These are phyloP conservation scores for Gallirallus australis DNA, from an alignment of 2,797 vertebrate species.

Conservation along the genomic window DNA sequence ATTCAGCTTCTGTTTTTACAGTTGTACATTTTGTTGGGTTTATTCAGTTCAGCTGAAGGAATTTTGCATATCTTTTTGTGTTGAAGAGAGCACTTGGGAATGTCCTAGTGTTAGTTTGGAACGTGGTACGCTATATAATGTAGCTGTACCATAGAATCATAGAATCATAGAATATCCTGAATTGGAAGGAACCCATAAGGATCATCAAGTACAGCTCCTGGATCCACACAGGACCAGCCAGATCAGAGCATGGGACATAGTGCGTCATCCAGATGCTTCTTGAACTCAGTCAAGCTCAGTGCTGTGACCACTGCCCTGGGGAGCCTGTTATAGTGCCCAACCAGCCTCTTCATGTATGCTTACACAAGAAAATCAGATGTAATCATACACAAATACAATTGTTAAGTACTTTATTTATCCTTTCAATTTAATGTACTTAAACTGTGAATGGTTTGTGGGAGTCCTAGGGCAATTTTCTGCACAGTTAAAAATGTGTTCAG, in stretches of 20 bases:
- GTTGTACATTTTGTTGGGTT: background rate
- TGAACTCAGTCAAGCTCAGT: too few species aligned
- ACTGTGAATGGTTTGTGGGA: conserved; percentile 10
- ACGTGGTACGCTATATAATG: background rate
- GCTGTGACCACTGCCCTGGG: too few species aligned
- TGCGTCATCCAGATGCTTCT: too few species aligned
- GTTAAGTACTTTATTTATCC: conserved; percentile 42
- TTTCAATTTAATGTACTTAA: conserved; percentile 48
- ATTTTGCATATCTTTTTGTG: conserved; percentile 4
- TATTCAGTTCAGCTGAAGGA: conserved; percentile 1
- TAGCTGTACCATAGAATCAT: background rate
- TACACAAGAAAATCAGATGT: conserved; percentile 12
- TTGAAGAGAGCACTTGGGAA: background rate
- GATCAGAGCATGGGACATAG: too few species aligned
- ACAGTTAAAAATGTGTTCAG: conserved; percentile 24
- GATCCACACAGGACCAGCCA: too few species aligned
- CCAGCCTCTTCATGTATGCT: background rate
- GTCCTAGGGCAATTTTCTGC: conserved; percentile 19
- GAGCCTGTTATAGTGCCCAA: too few species aligned
- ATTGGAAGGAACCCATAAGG: too few species aligned
- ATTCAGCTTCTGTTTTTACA: background rate
- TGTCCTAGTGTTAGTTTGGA: too few species aligned
- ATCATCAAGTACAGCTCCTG: too few species aligned
- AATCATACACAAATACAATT: conserved; percentile 10
- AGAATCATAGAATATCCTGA: too few species aligned